Percentiles rank a stretch among this genome's conserved stretches.
These are phyloP conservation scores for Rhingia rostrata DNA, from an alignment of 2,888 invertebrate species.

Conservation along the genomic window DNA sequence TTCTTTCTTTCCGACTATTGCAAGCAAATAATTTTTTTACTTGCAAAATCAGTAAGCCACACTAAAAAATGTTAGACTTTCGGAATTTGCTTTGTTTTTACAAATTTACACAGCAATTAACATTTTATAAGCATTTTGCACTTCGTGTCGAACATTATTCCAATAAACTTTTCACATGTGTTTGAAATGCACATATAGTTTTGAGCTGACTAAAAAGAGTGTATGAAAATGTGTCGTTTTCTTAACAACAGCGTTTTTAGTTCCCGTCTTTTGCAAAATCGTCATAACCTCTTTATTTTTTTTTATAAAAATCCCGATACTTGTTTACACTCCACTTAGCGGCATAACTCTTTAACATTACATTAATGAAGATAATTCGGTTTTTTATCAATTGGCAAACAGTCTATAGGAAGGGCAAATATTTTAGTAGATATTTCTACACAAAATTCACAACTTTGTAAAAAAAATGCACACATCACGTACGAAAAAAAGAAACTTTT, in stretches of 20 bases:
- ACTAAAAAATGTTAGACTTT: constrained; percentile 2
- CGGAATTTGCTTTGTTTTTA: neutral
- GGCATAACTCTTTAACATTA: neutral
- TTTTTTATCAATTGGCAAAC: constrained; percentile 19
- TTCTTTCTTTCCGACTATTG: constrained; percentile 8
- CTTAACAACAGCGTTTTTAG: neutral
- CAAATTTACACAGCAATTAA: no score
- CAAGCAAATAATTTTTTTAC: neutral
- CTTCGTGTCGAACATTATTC: no score
- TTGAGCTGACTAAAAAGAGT: neutral
- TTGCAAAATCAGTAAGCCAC: neutral
- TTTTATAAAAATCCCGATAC: constrained; percentile 5
- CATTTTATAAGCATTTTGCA: no score
- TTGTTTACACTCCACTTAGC: constrained; percentile 37
- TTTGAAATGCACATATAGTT: neutral
- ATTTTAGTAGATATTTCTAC: neutral
- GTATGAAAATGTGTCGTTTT: neutral
- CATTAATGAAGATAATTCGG: neutral
- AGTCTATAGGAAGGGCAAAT: neutral
- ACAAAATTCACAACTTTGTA: neutral
- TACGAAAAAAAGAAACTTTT: constrained; percentile 18
- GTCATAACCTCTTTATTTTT: constrained; percentile 26
- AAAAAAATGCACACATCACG: constrained; percentile 43
- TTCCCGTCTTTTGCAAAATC: constrained; percentile 12
- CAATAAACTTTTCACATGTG: neutral